A percentile compares a stretch with the other conserved stretches of the same genome.
These are phyloP conservation scores for Acanthoscelides obtectus DNA, from an alignment of 2,888 invertebrate genomes.

Conservation along the genomic window DNA sequence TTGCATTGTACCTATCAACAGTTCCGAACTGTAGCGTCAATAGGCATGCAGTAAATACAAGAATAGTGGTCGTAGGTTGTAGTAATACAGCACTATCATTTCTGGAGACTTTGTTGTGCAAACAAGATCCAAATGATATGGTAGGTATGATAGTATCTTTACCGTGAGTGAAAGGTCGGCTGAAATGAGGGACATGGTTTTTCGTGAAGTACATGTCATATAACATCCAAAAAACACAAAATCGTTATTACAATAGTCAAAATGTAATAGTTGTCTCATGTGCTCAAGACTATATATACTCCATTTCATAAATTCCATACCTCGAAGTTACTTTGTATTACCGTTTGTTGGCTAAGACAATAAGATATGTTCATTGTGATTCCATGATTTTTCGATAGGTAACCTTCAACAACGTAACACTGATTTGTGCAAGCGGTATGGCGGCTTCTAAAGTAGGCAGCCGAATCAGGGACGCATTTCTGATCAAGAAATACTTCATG, in stretches of 20 bases:
- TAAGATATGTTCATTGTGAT: too few species aligned
- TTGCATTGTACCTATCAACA: constrained; percentile 56
- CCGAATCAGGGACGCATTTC: constrained; percentile 46
- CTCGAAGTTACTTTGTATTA: too few species aligned
- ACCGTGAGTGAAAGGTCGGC: too few species aligned
- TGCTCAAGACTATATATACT: too few species aligned
- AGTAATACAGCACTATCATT: constrained; percentile 62
- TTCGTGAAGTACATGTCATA: too few species aligned
- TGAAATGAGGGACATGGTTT: too few species aligned
- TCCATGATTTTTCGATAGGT: constrained; percentile 49
- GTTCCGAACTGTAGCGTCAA: constrained; percentile 50
- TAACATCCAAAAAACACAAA: too few species aligned
- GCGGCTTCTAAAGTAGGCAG: constrained; percentile 43
- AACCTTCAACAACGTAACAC: constrained; percentile 64
- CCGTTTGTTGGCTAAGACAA: too few species aligned
- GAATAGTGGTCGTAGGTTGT: constrained; percentile 63
- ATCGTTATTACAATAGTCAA: too few species aligned
- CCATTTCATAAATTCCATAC: too few species aligned
- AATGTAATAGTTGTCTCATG: too few species aligned
- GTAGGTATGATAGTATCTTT: constrained; percentile 16
- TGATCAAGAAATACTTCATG: constrained; percentile 53
- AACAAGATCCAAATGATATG: constrained; percentile 40
- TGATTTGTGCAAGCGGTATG: constrained; percentile 63
- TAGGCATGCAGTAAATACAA: constrained; percentile 52
- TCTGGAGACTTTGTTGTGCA: constrained; percentile 54